Conservation (phyloP, 2,113 vertebrate species). For the Irena cyanogastra region DNA sequence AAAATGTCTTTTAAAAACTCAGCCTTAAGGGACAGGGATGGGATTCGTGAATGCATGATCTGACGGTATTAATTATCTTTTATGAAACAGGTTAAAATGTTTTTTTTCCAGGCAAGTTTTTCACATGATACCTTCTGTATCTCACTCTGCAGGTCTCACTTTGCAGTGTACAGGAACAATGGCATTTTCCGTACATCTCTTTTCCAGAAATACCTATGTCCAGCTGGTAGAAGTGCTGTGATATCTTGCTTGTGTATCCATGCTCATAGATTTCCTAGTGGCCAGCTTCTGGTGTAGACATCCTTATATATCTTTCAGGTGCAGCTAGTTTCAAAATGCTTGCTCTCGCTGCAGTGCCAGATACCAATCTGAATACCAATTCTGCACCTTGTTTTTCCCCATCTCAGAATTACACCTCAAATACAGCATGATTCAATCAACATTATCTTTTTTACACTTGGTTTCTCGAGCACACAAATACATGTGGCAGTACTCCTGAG, state of each 20-base stretch:
- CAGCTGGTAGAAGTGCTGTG: fast-evolving
- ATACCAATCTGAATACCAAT: background rate
- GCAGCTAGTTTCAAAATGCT: background rate
- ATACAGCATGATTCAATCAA: background rate
- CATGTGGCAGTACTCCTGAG: background rate
- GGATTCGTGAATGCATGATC: background rate
- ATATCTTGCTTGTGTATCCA: background rate
- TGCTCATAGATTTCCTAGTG: background rate
- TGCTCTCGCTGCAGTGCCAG: background rate
- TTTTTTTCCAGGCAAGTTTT: background rate
- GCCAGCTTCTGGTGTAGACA: background rate
- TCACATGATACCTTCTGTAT: background rate
- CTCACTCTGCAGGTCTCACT: background rate
- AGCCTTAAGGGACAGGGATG: background rate
- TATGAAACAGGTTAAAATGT: background rate
- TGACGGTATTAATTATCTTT: background rate
- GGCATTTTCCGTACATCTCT: background rate
- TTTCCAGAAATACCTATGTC: background rate
- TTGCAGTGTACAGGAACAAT: background rate
- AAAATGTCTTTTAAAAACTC: background rate
- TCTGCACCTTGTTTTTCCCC: background rate
- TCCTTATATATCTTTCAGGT: background rate
- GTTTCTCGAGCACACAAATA: background rate
- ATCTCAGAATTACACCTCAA: background rate
- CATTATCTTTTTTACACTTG: background rate